Percentiles rank a stretch among this genome's conserved stretches.
phyloP scores from a whole-genome alignment of 2,797 vertebrate species.

The Paedocypris micromegethes region DNA sequence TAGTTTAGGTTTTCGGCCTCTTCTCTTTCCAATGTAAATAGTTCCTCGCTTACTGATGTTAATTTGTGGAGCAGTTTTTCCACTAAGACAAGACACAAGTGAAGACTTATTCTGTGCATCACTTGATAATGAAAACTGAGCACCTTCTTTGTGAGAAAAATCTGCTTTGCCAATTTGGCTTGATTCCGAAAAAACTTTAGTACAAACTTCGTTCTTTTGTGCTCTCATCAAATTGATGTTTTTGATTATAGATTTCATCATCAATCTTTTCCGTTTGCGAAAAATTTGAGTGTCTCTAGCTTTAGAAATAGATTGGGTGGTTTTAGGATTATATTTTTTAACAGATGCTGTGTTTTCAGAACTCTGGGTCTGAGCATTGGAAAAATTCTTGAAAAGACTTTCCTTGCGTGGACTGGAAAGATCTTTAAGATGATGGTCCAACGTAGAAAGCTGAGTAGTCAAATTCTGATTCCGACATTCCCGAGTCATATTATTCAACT shows the following conservation, averaged over 20 bases:
- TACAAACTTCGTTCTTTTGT: constrained; percentile 84
- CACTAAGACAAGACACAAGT: constrained; percentile 89
- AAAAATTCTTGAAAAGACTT: constrained; percentile 77
- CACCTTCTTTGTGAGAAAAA: constrained; percentile 47
- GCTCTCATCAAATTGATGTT: constrained; percentile 96
- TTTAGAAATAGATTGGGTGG: constrained; percentile 47
- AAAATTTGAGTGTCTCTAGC: constrained; percentile 53
- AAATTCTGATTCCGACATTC: constrained; percentile 44
- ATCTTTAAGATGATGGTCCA: constrained; percentile 59
- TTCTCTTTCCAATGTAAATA: constrained; percentile 97
- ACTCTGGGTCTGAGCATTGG: constrained; percentile 53
- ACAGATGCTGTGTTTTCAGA: constrained; percentile 65
- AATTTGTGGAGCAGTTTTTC: constrained; percentile 91
- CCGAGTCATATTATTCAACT: constrained; percentile 12
- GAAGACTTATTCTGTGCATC: constrained; percentile 72
- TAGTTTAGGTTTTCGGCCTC: constrained; percentile 92
- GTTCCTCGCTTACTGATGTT: constrained; percentile 98
- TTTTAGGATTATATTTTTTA: constrained; percentile 55
- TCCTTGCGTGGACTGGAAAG: constrained; percentile 36
- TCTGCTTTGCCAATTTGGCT: constrained; percentile 47
- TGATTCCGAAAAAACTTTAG: constrained; percentile 76
- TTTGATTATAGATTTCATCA: constrained; percentile 89
- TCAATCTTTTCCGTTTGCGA: constrained; percentile 79
- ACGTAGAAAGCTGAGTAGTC: constrained; percentile 14
- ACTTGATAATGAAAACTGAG: constrained; percentile 34